These are phyloP conservation scores for Empidonax alnorum DNA, from an alignment of 2,113 vertebrate species.

Conservation along the genomic window DNA sequence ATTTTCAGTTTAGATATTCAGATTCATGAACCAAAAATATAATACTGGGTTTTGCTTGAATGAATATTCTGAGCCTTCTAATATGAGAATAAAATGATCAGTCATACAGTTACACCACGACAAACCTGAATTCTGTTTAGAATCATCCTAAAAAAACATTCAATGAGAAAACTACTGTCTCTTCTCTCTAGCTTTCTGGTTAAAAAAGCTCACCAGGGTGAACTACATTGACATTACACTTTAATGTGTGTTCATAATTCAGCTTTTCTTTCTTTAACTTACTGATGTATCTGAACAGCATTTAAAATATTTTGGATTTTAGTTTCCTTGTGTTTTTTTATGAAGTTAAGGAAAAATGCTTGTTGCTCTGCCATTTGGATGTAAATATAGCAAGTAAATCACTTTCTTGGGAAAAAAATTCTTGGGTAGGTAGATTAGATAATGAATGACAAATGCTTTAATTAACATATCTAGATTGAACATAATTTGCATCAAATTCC, in stretches of 20 bases:
- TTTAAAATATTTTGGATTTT: not conserved
- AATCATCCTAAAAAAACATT: not conserved
- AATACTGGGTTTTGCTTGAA: not conserved
- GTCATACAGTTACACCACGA: not conserved
- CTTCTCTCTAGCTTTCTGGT: not conserved
- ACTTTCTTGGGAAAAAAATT: not conserved
- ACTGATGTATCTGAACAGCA: not conserved
- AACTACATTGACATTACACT: not conserved
- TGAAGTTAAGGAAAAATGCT: not conserved
- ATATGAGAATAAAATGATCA: not conserved
- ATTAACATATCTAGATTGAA: not conserved
- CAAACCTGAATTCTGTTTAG: not conserved
- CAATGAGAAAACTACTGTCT: not conserved
- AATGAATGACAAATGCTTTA: not conserved
- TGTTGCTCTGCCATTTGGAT: not conserved
- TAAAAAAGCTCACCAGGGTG: not conserved
- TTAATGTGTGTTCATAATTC: not conserved
- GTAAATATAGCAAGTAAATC: not conserved
- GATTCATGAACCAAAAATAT: not conserved
- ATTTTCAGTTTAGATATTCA: not conserved
- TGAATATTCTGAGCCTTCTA: not conserved
- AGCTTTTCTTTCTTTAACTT: not conserved
- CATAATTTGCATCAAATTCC: not conserved
- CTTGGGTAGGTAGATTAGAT: not conserved
- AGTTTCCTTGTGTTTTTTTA: not conserved